Conservation (phyloP, 1,140 invertebrate genomes). For the Uloborus diversus region DNA sequence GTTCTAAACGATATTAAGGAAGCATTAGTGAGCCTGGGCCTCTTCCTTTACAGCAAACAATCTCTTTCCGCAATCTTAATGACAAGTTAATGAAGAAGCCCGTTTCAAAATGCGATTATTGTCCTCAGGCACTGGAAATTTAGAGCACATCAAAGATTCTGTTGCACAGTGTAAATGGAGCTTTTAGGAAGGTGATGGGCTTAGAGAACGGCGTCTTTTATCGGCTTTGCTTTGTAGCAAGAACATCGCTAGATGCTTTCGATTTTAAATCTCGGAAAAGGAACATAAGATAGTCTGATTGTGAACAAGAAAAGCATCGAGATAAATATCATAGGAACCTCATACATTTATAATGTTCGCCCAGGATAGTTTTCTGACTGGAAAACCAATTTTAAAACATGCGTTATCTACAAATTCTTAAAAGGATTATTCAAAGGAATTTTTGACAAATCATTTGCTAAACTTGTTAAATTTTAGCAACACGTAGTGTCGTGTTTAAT, state of each 20-base stretch:
- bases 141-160: constrained; percentile 52
- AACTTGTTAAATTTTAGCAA: no score
- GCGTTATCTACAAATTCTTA: no score
- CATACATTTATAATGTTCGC: no score
- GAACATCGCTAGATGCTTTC: not conserved
- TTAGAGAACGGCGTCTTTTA: constrained; percentile 21
- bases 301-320: no score
- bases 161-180: constrained; percentile 44
- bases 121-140: constrained; percentile 46
- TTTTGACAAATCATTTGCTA: no score
- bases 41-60: constrained; percentile 35
- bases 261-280: not conserved
- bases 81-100: constrained; percentile 54
- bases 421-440: no score
- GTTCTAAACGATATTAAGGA: constrained; percentile 52
- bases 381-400: no score
- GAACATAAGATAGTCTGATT: no score
- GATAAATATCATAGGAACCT: no score
- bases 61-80: constrained; percentile 50
- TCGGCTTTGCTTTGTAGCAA: constrained; percentile 3
- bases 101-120: constrained; percentile 53
- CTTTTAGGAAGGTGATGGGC: constrained; percentile 45
- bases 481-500: no score
- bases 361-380: no score
- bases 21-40: constrained; percentile 16